These are phyloP conservation scores for Gasterosteus aculeatus DNA, from an alignment of 2,113 vertebrate genomes.

Conservation along the genomic window DNA sequence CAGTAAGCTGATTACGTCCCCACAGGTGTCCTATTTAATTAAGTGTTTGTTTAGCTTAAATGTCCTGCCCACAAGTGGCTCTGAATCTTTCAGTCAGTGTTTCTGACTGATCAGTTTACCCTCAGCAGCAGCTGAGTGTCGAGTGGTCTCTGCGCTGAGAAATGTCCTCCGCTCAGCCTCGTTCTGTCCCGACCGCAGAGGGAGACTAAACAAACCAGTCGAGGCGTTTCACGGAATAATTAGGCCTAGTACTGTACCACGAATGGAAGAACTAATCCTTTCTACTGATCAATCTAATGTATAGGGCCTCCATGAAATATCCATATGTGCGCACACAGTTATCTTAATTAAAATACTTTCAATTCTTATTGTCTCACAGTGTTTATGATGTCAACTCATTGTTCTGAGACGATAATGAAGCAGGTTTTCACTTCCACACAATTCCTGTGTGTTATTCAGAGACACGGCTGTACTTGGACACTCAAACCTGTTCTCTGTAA, in stretches of 20 bases:
- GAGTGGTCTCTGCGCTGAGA: slow-evolving; percentile 5
- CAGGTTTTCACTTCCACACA: neutral
- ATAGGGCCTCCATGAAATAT: neutral
- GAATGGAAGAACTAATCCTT: neutral
- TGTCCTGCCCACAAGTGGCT: slow-evolving; percentile 31
- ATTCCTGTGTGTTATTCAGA: neutral
- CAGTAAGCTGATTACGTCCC: slow-evolving; percentile 65
- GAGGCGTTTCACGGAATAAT: neutral
- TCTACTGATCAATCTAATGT: neutral
- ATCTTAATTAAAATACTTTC: neutral
- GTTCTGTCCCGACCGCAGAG: neutral
- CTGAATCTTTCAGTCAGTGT: slow-evolving; percentile 19
- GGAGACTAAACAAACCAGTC: slow-evolving; percentile 14
- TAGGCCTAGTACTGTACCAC: neutral
- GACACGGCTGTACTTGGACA: neutral
- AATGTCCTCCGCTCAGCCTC: neutral
- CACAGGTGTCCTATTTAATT: slow-evolving; percentile 59
- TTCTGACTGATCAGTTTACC: slow-evolving; percentile 16
- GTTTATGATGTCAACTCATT: neutral
- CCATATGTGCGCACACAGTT: neutral
- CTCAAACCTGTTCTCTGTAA: neutral
- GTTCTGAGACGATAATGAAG: neutral
- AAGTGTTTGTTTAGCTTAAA: slow-evolving; percentile 54
- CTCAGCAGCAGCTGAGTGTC: slow-evolving; percentile 3
- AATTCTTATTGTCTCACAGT: neutral